Conservation (phyloP, 2,888 invertebrate species). For the Erpobdella octoculata region DNA sequence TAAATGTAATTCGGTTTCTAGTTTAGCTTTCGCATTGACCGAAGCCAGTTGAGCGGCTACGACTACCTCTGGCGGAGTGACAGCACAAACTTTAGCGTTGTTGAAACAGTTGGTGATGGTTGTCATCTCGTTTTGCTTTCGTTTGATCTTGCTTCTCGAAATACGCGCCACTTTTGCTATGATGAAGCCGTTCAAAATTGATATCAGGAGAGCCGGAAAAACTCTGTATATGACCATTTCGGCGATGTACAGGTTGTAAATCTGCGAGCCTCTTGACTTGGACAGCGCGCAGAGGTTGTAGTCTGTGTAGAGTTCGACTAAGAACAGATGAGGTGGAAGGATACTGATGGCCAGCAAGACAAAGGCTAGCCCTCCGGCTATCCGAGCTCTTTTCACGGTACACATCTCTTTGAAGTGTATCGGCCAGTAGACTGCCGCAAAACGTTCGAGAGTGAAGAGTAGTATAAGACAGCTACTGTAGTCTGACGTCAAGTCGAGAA, state of each 20-base stretch:
- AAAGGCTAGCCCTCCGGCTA: slow-evolving; percentile 29
- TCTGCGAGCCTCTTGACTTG: slow-evolving; percentile 30
- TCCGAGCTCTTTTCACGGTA: slow-evolving; percentile 35
- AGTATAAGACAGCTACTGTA: slow-evolving; percentile 39
- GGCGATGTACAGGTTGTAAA: slow-evolving; percentile 30
- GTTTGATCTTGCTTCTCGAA: slow-evolving; percentile 7
- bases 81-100: too few relatives aligned
- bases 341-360: slow-evolving; percentile 32
- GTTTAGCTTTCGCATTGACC: too few relatives aligned
- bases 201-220: slow-evolving; percentile 37
- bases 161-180: slow-evolving; percentile 34
- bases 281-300: slow-evolving; percentile 33
- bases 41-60: too few relatives aligned
- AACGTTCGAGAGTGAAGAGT: slow-evolving; percentile 38
- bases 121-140: background rate
- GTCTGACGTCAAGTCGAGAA: slow-evolving; percentile 37
- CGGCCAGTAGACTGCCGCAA: slow-evolving; percentile 38
- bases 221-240: slow-evolving; percentile 36
- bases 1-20: too few relatives aligned
- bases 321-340: slow-evolving; percentile 36
- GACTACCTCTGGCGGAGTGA: too few relatives aligned
- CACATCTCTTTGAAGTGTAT: slow-evolving; percentile 38
- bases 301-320: slow-evolving; percentile 30
- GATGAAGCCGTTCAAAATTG: slow-evolving; percentile 38
- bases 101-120: too few relatives aligned